Percentiles rank a stretch among this genome's conserved stretches.
phyloP scores from a whole-genome alignment of 1,140 invertebrate genomes.

The Gerris buenoi region DNA sequence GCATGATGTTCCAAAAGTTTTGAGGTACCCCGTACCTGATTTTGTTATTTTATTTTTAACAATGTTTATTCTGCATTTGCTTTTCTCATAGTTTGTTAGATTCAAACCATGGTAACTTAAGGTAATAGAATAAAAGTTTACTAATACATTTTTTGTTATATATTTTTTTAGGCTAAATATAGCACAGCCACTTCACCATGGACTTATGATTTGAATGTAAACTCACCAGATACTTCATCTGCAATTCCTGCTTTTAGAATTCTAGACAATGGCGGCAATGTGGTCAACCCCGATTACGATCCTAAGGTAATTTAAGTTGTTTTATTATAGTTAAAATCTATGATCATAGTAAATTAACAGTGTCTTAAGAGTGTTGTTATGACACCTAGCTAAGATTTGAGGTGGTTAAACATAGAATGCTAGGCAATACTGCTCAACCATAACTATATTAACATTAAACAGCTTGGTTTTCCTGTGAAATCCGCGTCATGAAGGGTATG shows the following conservation, averaged over 20 bases:
- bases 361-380: background rate
- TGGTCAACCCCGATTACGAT: slow-evolving; percentile 12
- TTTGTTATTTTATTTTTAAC: no score
- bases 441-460: background rate
- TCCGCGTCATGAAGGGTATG: no score
- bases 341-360: background rate
- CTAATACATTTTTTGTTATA: no score
- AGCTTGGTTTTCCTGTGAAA: background rate
- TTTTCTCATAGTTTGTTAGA: no score
- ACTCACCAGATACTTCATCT: background rate
- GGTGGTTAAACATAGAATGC: background rate
- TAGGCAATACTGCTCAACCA: background rate
- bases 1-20: no score
- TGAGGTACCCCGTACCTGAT: no score
- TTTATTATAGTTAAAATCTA: slow-evolving; percentile 4
- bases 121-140: no score
- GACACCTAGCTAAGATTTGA: background rate
- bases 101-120: no score
- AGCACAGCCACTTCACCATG: background rate
- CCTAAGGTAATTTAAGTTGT: slow-evolving; percentile 13
- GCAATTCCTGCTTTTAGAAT: slow-evolving; percentile 16
- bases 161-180: no score
- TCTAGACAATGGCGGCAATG: slow-evolving; percentile 12
- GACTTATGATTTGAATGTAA: background rate
- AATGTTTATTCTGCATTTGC: no score